These are phyloP conservation scores for Pomatostomus ruficeps DNA, from an alignment of 2,113 vertebrate species.

Conservation along the genomic window DNA sequence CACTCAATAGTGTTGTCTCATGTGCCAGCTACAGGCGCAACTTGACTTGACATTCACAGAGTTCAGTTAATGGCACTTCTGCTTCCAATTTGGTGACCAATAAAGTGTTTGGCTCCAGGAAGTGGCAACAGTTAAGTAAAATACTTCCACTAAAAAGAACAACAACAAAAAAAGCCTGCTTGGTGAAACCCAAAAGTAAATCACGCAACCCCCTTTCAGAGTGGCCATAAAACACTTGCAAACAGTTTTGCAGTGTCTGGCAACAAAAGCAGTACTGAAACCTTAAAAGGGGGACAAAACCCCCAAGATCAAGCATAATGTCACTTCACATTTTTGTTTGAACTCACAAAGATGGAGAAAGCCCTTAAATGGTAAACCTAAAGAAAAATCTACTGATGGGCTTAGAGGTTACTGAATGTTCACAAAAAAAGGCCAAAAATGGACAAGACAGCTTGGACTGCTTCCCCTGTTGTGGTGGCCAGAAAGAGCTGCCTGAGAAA, in stretches of 20 bases:
- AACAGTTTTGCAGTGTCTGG: not conserved
- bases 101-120: slow-evolving; percentile 62
- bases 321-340: slow-evolving; percentile 49
- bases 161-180: not conserved
- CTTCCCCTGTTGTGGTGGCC: not conserved
- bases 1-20: slow-evolving; percentile 32
- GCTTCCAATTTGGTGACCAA: slow-evolving; percentile 65
- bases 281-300: not conserved
- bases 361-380: slow-evolving; percentile 52
- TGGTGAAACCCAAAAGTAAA: not conserved
- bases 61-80: slow-evolving; percentile 72
- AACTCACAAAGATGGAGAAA: slow-evolving; percentile 21
- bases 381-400: not conserved
- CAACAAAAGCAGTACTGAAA: not conserved
- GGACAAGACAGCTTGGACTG: not conserved
- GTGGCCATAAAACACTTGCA: not conserved
- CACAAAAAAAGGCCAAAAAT: not conserved
- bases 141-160: not conserved
- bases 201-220: not conserved
- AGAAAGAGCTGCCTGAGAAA: not conserved
- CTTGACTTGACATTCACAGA: slow-evolving; percentile 51
- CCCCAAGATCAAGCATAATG: not conserved
- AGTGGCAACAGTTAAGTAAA: slow-evolving; percentile 39
- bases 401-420: not conserved
- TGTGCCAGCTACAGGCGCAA: slow-evolving; percentile 46